Conservation (phyloP, 1,140 invertebrate species). For the Dufourea novaeangliae region DNA sequence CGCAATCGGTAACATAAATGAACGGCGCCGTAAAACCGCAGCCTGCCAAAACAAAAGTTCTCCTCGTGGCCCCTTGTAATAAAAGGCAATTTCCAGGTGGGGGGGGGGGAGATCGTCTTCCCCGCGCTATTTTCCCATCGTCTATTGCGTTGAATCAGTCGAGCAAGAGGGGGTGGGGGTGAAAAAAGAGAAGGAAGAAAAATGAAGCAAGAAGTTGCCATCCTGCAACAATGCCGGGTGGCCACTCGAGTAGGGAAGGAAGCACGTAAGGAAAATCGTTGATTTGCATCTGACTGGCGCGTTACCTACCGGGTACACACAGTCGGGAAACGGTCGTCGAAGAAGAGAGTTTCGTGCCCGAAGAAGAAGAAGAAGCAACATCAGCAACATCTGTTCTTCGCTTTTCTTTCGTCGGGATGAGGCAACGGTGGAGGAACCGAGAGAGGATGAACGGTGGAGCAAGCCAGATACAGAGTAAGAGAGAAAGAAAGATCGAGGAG, state of each 20-base stretch:
- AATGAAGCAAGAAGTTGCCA: not conserved
- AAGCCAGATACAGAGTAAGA: not conserved
- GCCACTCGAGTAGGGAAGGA: slow-evolving; percentile 28
- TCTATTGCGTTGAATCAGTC: not conserved
- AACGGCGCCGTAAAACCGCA: not conserved
- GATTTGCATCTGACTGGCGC: slow-evolving; percentile 65
- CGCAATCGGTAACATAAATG: slow-evolving; percentile 2
- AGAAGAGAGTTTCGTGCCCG: slow-evolving; percentile 24
- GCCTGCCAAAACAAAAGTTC: slow-evolving; percentile 21
- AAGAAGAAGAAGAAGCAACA: too few relatives aligned
- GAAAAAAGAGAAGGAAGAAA: slow-evolving; percentile 13
- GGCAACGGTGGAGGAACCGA: slow-evolving; percentile 50
- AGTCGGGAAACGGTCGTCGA: slow-evolving; percentile 14
- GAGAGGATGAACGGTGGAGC: slow-evolving; percentile 12
- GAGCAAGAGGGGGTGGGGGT: not conserved
- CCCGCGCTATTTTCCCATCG: slow-evolving; percentile 15
- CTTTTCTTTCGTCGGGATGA: slow-evolving; percentile 61
- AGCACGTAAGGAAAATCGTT: slow-evolving; percentile 43
- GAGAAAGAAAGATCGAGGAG: slow-evolving; percentile 24
- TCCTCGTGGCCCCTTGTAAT: not conserved
- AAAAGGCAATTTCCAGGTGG: slow-evolving; percentile 23
- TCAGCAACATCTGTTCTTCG: slow-evolving; percentile 65
- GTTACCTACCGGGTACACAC: slow-evolving; percentile 53
- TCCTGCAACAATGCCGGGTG: slow-evolving; percentile 33
- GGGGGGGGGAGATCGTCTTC: slow-evolving; percentile 15